These are phyloP conservation scores for Myrmecobius fasciatus DNA, from an alignment of 2,113 vertebrate genomes.

Conservation along the genomic window DNA sequence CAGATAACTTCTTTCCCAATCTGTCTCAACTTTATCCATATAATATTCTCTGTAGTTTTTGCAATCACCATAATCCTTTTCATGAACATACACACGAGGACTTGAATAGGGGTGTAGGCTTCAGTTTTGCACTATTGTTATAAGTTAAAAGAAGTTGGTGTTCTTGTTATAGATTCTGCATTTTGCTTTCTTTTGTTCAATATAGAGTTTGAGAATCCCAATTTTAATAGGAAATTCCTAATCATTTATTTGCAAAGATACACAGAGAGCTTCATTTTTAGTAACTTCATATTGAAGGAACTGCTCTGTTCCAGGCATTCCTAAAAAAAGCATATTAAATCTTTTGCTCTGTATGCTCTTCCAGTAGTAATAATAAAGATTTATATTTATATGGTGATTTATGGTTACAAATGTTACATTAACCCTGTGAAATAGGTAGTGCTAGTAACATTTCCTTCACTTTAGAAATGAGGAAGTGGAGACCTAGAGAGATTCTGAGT, in stretches of 20 bases:
- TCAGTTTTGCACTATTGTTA: background rate
- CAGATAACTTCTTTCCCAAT: background rate
- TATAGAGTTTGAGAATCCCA: background rate
- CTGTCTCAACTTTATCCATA: background rate
- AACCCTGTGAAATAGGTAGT: background rate
- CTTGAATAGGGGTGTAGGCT: background rate
- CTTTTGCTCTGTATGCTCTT: background rate
- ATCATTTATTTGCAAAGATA: background rate
- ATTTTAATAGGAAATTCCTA: background rate
- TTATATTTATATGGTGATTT: background rate
- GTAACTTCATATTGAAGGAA: background rate
- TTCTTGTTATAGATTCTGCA: background rate
- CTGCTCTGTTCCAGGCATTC: background rate
- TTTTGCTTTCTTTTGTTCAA: background rate
- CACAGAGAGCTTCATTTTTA: background rate
- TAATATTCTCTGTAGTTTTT: background rate
- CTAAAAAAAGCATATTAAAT: background rate
- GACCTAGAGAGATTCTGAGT: background rate
- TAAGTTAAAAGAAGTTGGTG: background rate
- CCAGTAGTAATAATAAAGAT: background rate
- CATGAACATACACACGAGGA: background rate
- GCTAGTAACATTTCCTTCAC: background rate
- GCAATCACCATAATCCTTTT: background rate
- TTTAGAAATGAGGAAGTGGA: background rate
- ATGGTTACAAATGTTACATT: background rate